Evolutionary conservation across 2,113 vertebrate species (phyloP).

Genomic region (Microcebus lehilahytsara): DNA sequence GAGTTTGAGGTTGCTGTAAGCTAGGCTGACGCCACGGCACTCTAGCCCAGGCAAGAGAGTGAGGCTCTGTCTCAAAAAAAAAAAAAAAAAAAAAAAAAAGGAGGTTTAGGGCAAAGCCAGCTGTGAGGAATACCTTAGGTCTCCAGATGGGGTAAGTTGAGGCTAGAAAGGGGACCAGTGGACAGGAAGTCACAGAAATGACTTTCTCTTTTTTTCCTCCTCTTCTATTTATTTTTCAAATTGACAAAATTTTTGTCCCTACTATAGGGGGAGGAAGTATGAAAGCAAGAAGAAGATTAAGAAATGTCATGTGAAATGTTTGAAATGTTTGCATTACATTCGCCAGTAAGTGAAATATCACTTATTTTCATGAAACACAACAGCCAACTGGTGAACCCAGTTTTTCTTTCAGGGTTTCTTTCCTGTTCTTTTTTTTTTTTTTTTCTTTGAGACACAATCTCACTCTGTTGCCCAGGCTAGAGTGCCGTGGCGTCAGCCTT

Average conservation of each 20-base stretch:
- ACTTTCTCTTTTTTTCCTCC: neutral
- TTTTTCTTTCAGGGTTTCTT: constrained; percentile 44
- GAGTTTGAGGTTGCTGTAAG: too few relatives aligned
- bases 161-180: neutral
- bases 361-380: constrained; percentile 10
- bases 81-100: too few relatives aligned
- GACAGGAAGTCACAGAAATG: neutral
- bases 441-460: too few relatives aligned
- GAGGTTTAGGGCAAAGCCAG: neutral
- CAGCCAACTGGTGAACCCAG: neutral
- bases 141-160: neutral
- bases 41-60: too few relatives aligned
- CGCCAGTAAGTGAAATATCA: neutral
- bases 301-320: neutral
- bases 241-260: neutral
- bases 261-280: neutral
- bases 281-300: neutral
- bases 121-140: neutral
- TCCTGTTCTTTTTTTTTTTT: neutral
- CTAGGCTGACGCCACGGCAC: too few relatives aligned
- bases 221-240: neutral
- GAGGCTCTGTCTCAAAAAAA: too few relatives aligned
- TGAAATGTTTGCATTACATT: neutral
- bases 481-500: too few relatives aligned
- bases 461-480: too few relatives aligned